phyloP scores from a whole-genome alignment of 2,888 invertebrate genomes.

The Busseola fusca region DNA sequence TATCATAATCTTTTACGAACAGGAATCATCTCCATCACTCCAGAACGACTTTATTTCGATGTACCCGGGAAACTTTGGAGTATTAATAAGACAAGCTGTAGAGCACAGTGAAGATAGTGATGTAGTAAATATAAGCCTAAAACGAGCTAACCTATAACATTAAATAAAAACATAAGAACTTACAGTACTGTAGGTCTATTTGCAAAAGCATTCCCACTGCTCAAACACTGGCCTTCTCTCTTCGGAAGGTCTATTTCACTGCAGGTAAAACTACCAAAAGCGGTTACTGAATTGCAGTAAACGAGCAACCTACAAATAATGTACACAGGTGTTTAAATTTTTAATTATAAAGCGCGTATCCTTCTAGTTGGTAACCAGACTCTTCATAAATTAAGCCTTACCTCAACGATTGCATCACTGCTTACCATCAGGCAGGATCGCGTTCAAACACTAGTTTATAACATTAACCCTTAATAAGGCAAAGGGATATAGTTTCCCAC shows the following conservation, averaged over 20 bases:
- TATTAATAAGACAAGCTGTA: constrained; percentile 35
- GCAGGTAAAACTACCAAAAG: neutral
- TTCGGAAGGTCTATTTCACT: neutral
- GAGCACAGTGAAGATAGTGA: neutral
- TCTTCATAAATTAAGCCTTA: neutral
- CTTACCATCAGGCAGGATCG: too few species aligned
- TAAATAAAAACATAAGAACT: neutral
- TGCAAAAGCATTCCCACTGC: neutral
- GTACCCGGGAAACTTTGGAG: constrained; percentile 19
- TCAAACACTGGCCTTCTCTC: neutral
- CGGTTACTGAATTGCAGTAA: neutral
- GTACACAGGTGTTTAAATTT: neutral
- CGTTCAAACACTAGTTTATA: too few species aligned
- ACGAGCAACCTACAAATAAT: neutral
- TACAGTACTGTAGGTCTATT: neutral
- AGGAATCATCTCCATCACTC: constrained; percentile 59
- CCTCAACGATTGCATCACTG: too few species aligned
- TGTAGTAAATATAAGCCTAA: neutral
- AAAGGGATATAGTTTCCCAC: too few species aligned
- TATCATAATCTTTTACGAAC: constrained; percentile 64
- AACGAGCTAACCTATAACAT: neutral
- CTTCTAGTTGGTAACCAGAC: neutral
- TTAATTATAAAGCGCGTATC: neutral
- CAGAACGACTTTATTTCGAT: constrained; percentile 56
- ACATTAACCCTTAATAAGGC: too few species aligned